These are phyloP conservation scores for Protosalanx chinensis DNA, from an alignment of 2,797 vertebrate genomes.

Conservation along the genomic window DNA sequence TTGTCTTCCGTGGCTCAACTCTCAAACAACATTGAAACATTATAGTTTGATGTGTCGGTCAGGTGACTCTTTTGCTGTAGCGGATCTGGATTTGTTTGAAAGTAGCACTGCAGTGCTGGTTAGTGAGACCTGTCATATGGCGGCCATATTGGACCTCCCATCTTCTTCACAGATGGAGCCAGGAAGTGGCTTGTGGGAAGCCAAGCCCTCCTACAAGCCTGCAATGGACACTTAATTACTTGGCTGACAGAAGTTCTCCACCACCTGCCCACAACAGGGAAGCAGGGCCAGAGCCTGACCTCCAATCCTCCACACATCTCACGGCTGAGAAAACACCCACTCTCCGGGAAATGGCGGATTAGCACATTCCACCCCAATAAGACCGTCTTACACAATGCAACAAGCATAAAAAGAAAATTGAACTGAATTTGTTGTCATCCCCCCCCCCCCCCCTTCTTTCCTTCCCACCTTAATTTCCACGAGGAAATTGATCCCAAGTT, in stretches of 20 bases:
- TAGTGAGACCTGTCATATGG: constrained; percentile 23
- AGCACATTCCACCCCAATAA: neutral
- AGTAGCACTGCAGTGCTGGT: neutral
- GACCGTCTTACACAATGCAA: neutral
- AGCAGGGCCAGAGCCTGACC: constrained; percentile 66
- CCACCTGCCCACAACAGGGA: constrained; percentile 72
- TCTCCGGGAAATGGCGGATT: neutral
- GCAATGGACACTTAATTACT: constrained; percentile 77
- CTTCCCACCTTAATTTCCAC: no score
- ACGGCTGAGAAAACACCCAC: constrained; percentile 42
- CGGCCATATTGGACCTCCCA: constrained; percentile 59
- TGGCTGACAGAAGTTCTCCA: constrained; percentile 71
- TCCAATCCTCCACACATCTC: constrained; percentile 55
- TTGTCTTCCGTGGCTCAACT: neutral
- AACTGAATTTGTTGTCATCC: neutral
- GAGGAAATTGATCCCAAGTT: no score
- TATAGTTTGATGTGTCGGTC: neutral
- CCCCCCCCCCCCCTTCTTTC: no score
- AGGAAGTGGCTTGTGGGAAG: constrained; percentile 58
- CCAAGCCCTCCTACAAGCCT: constrained; percentile 63
- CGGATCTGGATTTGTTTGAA: neutral
- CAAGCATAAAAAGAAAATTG: neutral
- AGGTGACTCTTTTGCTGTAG: neutral
- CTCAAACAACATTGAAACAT: neutral
- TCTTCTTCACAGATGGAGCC: constrained; percentile 65